Conservation (phyloP, 2,888 invertebrate species). For the Nycteola revayana region DNA sequence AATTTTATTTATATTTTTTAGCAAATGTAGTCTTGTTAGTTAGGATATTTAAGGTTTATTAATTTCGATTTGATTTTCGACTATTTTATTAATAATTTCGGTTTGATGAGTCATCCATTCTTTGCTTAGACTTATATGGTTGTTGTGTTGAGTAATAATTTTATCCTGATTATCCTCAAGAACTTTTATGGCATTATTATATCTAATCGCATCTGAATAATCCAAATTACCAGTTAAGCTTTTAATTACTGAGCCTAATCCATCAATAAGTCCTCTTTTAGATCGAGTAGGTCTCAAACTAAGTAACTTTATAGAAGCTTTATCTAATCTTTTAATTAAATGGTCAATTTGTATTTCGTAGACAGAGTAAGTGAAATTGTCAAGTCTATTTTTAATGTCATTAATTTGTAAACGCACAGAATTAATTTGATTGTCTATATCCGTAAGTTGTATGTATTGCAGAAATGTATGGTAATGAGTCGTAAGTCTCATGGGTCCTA, state of each 20-base stretch:
- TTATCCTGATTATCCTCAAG: background rate
- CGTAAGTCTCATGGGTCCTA: background rate
- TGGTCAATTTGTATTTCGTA: background rate
- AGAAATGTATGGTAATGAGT: conserved; percentile 3
- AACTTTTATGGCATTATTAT: background rate
- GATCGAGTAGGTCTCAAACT: background rate
- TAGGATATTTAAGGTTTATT: no score
- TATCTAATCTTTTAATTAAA: background rate
- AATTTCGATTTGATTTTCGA: background rate
- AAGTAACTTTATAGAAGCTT: background rate
- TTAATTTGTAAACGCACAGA: background rate
- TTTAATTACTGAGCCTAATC: conserved; percentile 6
- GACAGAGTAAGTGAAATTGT: background rate
- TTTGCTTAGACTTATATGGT: background rate
- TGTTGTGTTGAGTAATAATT: background rate
- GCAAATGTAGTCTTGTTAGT: no score
- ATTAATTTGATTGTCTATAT: background rate
- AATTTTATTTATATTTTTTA: no score
- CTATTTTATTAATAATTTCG: background rate
- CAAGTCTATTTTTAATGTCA: background rate
- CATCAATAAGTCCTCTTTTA: conserved; percentile 1
- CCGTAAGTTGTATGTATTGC: conserved; percentile 1
- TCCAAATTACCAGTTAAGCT: conserved; percentile 1
- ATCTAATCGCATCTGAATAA: background rate
- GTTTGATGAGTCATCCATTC: background rate